Conservation (phyloP, 2,797 vertebrate species). For the Karalla daura region DNA sequence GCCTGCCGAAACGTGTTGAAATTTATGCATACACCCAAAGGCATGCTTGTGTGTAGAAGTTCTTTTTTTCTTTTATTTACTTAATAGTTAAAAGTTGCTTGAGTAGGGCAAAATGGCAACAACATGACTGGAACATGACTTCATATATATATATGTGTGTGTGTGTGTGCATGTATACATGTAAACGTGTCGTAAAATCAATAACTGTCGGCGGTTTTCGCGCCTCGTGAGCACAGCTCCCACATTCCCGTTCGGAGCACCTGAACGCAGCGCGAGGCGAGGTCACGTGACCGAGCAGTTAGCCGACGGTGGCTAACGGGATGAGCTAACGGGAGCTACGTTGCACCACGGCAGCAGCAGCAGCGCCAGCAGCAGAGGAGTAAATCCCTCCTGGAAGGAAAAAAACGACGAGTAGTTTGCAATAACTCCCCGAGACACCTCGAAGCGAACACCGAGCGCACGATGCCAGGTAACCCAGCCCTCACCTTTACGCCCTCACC, state of each 20-base stretch:
- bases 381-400: slow-evolving; percentile 53
- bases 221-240: rapidly evolving
- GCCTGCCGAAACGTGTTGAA: no score
- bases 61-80: no score
- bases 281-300: slow-evolving; percentile 82
- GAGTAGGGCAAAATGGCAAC: no score
- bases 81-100: no score
- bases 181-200: no score
- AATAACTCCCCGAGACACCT: slow-evolving; percentile 42
- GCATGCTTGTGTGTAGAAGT: no score
- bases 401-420: slow-evolving; percentile 57
- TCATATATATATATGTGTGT: no score
- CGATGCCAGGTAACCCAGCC: slow-evolving; percentile 87
- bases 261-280: slow-evolving; percentile 44
- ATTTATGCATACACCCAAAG: no score
- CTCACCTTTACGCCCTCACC: not conserved
- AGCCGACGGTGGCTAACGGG: slow-evolving; percentile 77
- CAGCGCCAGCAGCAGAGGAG: slow-evolving; percentile 53
- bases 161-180: no score
- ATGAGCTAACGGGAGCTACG: slow-evolving; percentile 73
- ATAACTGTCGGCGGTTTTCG: no score
- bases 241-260: not conserved
- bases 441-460: slow-evolving; percentile 37
- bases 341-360: no score
- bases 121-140: no score